Percentiles rank a stretch among this genome's conserved stretches.
Evolutionary conservation across 2,888 invertebrate species (phyloP).

Genomic region (Acronicta alni): DNA sequence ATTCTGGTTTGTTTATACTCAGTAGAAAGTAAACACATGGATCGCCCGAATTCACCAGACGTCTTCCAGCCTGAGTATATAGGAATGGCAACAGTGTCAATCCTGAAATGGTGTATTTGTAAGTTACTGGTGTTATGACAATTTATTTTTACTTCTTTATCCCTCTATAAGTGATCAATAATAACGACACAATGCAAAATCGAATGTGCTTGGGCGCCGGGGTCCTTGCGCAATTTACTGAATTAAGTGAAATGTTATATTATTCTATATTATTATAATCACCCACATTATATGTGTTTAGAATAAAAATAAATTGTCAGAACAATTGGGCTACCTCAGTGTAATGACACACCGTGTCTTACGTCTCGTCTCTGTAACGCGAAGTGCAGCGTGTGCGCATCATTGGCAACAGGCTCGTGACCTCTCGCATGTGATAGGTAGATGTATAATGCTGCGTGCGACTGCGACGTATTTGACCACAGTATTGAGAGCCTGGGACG

Average conservation of each 20-base stretch:
- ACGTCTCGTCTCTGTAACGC: conserved; percentile 35
- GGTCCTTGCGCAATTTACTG: no score
- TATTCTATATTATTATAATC: background rate
- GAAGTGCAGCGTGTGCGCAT: conserved; percentile 54
- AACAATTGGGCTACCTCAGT: conserved; percentile 55
- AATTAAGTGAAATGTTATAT: conserved; percentile 3
- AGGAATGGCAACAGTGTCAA: conserved; percentile 38
- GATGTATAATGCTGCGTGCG: conserved; percentile 57
- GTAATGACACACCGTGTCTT: conserved; percentile 23
- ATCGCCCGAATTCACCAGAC: conserved; percentile 57
- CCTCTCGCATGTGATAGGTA: conserved; percentile 63
- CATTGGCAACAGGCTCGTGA: conserved; percentile 52
- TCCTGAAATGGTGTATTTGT: conserved; percentile 56
- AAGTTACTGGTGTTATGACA: conserved; percentile 70
- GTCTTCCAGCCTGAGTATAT: conserved; percentile 49
- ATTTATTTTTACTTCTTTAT: conserved; percentile 53
- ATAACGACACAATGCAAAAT: no score
- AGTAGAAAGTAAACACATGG: conserved; percentile 52
- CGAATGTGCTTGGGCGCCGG: no score
- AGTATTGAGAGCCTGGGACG: conserved; percentile 67
- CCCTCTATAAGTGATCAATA: no score
- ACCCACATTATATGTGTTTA: background rate
- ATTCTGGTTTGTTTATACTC: conserved; percentile 56
- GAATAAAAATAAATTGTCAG: conserved; percentile 57
- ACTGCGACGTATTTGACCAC: conserved; percentile 49